Base-by-base conservation (phyloP, 2,797 vertebrate genomes). In the Micropoecilia bifurca region DNA sequence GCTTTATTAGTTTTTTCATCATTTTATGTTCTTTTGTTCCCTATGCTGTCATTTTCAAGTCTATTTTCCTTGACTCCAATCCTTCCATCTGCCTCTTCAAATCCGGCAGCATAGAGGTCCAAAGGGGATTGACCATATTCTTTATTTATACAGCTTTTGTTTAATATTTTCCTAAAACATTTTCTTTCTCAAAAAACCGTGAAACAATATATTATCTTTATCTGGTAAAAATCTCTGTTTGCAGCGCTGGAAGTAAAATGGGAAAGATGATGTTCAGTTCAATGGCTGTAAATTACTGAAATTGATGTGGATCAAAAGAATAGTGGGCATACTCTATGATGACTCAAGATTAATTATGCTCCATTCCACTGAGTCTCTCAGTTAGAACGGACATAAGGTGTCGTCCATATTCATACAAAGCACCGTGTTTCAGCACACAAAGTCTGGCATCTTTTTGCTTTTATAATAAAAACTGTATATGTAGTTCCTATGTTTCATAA, bases 241-340 rank as follows among this genome's bases (percentile, higher is more conserved):
- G 25, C 45, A 16, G 41, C 1, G 2, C 41, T 3, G 1, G 25
- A 16, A 71, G 25, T 71, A 45, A 6, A 71, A 45, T 45, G 25
- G 12, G 25, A 18, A 25, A 14, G 68, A 16, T 71, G 22, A 71
- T 45, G 13, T 28, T 8, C 41, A 71, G 41, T 45, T 71, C 25
- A 46, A 45, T 16, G 13, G 22, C 12, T n/a, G 41, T 45, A 14
- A 39, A 41, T 74, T 55, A 55, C 33, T n/a, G 0, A 74, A 39
- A 74, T n/a, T 50, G 72, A 74, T 53, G 72, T 22, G 3, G 48
- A 25, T 74, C 48, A 74, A 74, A 74, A 41, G 41, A 71, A 71
- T n/a, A 46, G 43, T 46, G 43, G 41, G 25, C 25, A 45, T 41
- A 25, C 1, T 73, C 10, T 55, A 22, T 36, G 47, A 73, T 73